Conservation (phyloP, 2,113 vertebrate genomes). For the Laticauda colubrina region DNA sequence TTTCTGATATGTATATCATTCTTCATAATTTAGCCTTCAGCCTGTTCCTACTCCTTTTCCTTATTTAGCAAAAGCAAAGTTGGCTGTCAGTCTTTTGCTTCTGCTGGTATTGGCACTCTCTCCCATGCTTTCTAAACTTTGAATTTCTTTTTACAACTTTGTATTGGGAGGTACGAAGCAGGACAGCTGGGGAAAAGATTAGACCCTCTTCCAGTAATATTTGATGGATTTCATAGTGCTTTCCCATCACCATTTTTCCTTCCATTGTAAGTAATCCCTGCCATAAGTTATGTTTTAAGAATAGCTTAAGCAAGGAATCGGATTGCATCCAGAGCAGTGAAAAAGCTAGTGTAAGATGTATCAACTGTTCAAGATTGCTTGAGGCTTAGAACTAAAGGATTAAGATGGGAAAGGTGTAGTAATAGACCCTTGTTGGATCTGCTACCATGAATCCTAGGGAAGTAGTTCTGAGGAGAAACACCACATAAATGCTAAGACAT, state of each 20-base stretch:
- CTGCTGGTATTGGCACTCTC: slow-evolving; percentile 16
- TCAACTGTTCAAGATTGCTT: neutral
- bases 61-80: slow-evolving; percentile 13
- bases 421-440: neutral
- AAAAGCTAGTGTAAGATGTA: neutral
- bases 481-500: neutral
- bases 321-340: neutral
- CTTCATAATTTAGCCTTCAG: slow-evolving; percentile 16
- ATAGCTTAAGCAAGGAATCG: neutral
- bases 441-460: neutral
- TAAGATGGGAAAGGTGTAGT: neutral
- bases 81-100: slow-evolving; percentile 34
- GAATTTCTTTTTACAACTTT: neutral
- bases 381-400: neutral
- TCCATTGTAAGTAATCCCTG: neutral
- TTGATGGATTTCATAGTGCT: neutral
- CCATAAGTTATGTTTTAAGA: neutral
- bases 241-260: neutral
- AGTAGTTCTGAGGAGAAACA: neutral
- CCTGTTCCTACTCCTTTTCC: slow-evolving; percentile 15
- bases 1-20: slow-evolving; percentile 9
- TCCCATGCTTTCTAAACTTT: neutral
- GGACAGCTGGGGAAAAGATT: neutral
- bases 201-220: neutral
- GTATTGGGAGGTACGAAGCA: neutral